Evolutionary conservation across 2,797 vertebrate species (phyloP).

Genomic region (Schizothorax lantsangensis): DNA sequence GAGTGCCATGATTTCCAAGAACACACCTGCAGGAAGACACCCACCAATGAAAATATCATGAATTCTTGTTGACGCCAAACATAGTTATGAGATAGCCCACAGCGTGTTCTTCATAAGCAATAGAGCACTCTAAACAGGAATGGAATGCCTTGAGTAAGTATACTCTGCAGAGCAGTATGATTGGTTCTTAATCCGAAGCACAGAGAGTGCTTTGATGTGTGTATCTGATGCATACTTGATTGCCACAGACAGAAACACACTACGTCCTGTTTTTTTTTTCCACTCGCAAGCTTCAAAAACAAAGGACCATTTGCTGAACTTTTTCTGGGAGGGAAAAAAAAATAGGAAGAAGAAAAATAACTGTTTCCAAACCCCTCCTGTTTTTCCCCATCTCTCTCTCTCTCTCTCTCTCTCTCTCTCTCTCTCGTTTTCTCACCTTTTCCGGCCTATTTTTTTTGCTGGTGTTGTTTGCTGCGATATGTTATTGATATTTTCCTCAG

Average conservation of each 20-base stretch:
- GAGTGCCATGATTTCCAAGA: neutral
- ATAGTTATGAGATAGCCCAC: neutral
- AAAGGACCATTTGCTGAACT: slow-evolving; percentile 49
- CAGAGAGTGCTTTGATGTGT: slow-evolving; percentile 44
- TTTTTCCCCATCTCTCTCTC: neutral
- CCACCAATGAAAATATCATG: neutral
- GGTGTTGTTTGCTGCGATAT: slow-evolving; percentile 11
- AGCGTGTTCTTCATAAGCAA: neutral
- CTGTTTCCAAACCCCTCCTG: slow-evolving; percentile 40
- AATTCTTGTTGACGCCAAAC: neutral
- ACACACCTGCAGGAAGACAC: slow-evolving; percentile 25
- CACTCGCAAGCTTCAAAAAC: slow-evolving; percentile 45
- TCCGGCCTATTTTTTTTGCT: slow-evolving; percentile 8
- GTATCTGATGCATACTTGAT: slow-evolving; percentile 10
- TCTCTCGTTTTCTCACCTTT: slow-evolving; percentile 14
- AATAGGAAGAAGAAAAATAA: slow-evolving; percentile 31
- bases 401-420: neutral
- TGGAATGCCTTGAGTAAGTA: slow-evolving; percentile 12
- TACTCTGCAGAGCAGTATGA: neutral
- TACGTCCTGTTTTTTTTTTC: slow-evolving; percentile 32
- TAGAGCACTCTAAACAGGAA: neutral
- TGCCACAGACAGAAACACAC: slow-evolving; percentile 46
- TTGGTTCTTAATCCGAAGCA: slow-evolving; percentile 35
- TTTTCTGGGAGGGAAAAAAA: slow-evolving; percentile 32
- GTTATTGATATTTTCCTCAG: slow-evolving; percentile 21